phyloP scores from a whole-genome alignment of 1,140 invertebrate species.

The Camponotus floridanus region DNA sequence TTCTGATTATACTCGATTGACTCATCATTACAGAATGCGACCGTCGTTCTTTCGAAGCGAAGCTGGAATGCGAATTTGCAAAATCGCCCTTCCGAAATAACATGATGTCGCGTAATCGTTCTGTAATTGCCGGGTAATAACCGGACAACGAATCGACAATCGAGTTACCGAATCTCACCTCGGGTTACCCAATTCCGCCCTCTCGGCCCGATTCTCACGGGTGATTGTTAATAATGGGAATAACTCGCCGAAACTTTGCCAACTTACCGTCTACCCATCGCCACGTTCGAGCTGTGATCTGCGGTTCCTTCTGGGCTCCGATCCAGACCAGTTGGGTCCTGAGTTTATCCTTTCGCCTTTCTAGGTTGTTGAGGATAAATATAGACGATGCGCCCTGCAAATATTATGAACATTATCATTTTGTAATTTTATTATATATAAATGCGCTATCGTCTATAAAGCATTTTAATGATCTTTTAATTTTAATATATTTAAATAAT shows the following conservation, averaged over 20 bases:
- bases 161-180: conserved; percentile 69
- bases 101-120: conserved; percentile 37
- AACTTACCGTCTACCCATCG: conserved; percentile 95
- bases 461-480: not conserved
- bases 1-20: conserved; percentile 37
- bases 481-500: no score
- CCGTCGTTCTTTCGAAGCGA: conserved; percentile 13
- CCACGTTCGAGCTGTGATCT: conserved; percentile 93
- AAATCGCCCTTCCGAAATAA: conserved; percentile 50
- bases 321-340: conserved; percentile 97
- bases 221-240: conserved; percentile 55
- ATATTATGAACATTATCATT: not conserved
- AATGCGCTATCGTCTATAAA: not conserved
- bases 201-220: conserved; percentile 64
- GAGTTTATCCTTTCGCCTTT: conserved; percentile 91
- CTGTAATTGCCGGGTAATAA: conserved; percentile 77
- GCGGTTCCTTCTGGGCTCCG: conserved; percentile 95
- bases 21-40: conserved; percentile 30
- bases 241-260: conserved; percentile 32
- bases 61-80: conserved; percentile 17
- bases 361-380: conserved; percentile 93
- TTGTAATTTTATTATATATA: not conserved
- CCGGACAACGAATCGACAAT: conserved; percentile 75
- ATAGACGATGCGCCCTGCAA: conserved; percentile 88
- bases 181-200: conserved; percentile 73